Conservation (phyloP, 2,113 vertebrate genomes). For the Pagrus major region DNA sequence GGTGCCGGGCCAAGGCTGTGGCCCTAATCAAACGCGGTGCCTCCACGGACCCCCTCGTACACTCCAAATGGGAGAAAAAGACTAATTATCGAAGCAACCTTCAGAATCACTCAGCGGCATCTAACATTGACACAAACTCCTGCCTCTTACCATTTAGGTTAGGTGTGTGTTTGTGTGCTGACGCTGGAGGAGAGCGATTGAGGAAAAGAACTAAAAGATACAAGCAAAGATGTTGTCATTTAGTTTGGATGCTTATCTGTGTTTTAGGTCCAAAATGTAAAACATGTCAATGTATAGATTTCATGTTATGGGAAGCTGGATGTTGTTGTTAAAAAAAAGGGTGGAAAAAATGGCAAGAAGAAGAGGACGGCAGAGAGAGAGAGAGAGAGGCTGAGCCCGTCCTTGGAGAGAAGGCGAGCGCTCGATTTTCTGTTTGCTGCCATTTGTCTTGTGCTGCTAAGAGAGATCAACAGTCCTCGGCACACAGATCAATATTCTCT, state of each 20-base stretch:
- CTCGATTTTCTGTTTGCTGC: constrained; percentile 94
- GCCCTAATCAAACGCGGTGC: constrained; percentile 75
- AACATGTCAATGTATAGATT: constrained; percentile 35
- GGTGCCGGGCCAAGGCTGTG: constrained; percentile 77
- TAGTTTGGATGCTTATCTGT: constrained; percentile 17
- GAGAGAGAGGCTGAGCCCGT: constrained; percentile 71
- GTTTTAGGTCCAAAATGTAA: constrained; percentile 16
- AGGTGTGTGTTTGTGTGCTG: constrained; percentile 30
- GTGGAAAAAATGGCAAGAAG: neutral
- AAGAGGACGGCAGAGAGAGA: constrained; percentile 31
- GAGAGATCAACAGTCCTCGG: constrained; percentile 98
- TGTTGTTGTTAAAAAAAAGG: constrained; percentile 7
- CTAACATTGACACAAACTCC: constrained; percentile 60
- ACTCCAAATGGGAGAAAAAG: constrained; percentile 64
- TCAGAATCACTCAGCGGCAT: constrained; percentile 66
- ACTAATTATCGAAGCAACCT: constrained; percentile 76
- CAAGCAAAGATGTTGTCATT: constrained; percentile 17
- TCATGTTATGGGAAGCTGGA: constrained; percentile 17
- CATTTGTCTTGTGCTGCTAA: constrained; percentile 97
- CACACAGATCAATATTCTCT: constrained; percentile 99
- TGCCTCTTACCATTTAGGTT: constrained; percentile 50
- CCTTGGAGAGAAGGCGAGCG: constrained; percentile 90
- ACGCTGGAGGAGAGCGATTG: constrained; percentile 28
- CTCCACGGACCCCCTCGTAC: constrained; percentile 52
- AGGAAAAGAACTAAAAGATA: neutral